These are phyloP conservation scores for Steromphala cineraria DNA, from an alignment of 2,888 invertebrate genomes.

Conservation along the genomic window DNA sequence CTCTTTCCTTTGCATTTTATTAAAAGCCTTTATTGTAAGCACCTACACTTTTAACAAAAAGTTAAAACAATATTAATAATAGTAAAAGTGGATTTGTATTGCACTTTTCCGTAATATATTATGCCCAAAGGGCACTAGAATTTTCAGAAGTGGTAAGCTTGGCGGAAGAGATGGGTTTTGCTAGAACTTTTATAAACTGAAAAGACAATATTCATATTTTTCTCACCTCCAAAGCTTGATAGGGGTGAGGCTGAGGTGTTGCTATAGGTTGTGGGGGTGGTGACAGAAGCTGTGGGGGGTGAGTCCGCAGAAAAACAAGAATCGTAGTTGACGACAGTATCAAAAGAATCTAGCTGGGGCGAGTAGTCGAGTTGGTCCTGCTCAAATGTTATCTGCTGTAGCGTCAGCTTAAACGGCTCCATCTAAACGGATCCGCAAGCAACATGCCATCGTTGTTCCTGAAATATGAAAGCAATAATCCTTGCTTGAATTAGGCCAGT, in stretches of 20 bases:
- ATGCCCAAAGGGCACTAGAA: too few relatives aligned
- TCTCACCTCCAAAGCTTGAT: neutral
- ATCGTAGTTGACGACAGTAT: constrained; percentile 70
- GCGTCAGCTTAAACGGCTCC: constrained; percentile 71
- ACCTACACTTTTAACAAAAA: too few relatives aligned
- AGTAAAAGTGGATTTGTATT: too few relatives aligned
- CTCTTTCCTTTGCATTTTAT: too few relatives aligned
- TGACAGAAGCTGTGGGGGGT: constrained; percentile 20
- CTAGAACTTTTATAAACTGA: too few relatives aligned
- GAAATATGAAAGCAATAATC: neutral
- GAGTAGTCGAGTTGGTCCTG: constrained; percentile 42
- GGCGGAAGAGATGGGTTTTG: too few relatives aligned
- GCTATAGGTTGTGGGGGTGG: neutral
- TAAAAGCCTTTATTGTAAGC: too few relatives aligned
- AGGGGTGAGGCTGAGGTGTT: neutral
- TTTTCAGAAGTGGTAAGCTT: too few relatives aligned
- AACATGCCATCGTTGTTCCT: neutral
- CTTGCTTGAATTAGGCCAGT: neutral
- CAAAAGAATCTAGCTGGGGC: constrained; percentile 64
- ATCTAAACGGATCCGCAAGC: constrained; percentile 43
- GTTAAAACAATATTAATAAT: too few relatives aligned
- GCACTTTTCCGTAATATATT: too few relatives aligned
- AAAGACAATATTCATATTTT: too few relatives aligned
- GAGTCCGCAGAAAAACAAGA: constrained; percentile 33
- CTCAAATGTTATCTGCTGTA: constrained; percentile 70